phyloP scores from a whole-genome alignment of 1,140 invertebrate species.

The Drosophila willistoni region DNA sequence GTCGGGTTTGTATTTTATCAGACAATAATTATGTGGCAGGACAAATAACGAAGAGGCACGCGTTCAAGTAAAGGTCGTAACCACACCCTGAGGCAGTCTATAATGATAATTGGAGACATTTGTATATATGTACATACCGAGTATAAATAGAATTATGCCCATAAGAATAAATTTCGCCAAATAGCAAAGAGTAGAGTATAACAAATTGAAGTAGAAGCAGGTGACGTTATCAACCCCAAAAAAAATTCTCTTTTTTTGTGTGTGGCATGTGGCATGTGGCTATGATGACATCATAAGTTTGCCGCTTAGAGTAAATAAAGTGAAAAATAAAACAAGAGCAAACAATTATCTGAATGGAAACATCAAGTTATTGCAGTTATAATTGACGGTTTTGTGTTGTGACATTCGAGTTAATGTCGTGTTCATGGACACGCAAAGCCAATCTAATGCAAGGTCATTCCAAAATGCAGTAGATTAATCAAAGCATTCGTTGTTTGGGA shows the following conservation, averaged over 20 bases:
- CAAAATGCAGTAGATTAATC: conserved; percentile 22
- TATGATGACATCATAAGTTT: not conserved
- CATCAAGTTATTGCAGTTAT: conserved; percentile 4
- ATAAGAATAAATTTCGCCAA: not conserved
- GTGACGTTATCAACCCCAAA: not conserved
- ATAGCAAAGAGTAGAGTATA: not conserved
- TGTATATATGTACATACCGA: not conserved
- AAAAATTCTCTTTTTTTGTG: too few relatives aligned
- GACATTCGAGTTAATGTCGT: not conserved
- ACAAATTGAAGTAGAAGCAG: not conserved
- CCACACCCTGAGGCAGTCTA: not conserved
- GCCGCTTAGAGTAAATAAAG: not conserved
- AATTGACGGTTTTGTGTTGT: conserved; percentile 4
- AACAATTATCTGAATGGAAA: conserved; percentile 8
- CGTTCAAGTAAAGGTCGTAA: not conserved
- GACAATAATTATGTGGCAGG: not conserved
- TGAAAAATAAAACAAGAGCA: not conserved
- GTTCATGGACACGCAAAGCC: conserved; percentile 36
- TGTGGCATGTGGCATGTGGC: not conserved
- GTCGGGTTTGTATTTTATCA: not conserved
- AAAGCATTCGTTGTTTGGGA: not conserved
- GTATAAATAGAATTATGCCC: not conserved
- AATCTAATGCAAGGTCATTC: conserved; percentile 29
- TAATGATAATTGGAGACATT: not conserved
- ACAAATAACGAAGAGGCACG: not conserved